Percentiles rank a stretch among this genome's conserved stretches.
Evolutionary conservation across 2,888 invertebrate genomes (phyloP).

Genomic region (Hybos culiciformis): DNA sequence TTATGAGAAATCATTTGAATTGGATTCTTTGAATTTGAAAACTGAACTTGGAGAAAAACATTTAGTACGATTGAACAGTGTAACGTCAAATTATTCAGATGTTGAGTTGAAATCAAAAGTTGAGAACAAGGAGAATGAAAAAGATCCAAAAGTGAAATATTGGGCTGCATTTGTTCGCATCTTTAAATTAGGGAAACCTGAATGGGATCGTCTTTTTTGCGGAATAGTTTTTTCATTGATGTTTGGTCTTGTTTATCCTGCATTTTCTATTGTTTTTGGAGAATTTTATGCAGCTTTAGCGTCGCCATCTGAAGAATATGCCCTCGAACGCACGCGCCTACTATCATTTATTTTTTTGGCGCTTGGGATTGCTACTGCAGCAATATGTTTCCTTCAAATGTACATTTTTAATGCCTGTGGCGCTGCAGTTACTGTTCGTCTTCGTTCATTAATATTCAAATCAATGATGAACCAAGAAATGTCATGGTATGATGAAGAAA

Average conservation of each 20-base stretch:
- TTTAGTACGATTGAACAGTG: not conserved
- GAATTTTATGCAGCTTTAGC: constrained; percentile 47
- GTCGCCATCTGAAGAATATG: constrained; percentile 36
- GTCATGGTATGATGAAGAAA: constrained; percentile 56
- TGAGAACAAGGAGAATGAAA: not conserved
- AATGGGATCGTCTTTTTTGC: constrained; percentile 49
- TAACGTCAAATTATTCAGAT: not conserved
- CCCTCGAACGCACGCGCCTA: constrained; percentile 40
- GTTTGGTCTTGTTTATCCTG: constrained; percentile 56
- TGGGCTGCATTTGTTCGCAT: constrained; percentile 38
- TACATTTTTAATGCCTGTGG: constrained; percentile 63
- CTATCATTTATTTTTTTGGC: constrained; percentile 48
- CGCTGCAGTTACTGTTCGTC: constrained; percentile 53
- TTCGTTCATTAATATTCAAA: constrained; percentile 38
- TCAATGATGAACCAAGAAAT: constrained; percentile 59
- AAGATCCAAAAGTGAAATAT: constrained; percentile 15
- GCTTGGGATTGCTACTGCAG: constrained; percentile 48
- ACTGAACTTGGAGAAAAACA: not conserved
- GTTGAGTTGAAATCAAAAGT: not conserved
- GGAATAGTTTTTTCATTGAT: constrained; percentile 49
- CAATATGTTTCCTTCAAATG: constrained; percentile 53
- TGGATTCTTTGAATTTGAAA: constrained; percentile 29
- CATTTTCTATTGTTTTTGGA: constrained; percentile 62
- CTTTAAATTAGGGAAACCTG: constrained; percentile 41
- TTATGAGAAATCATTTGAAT: constrained; percentile 32